Base-by-base conservation (phyloP, 2,888 invertebrate genomes). In the Disparrhopalites patrizii region DNA sequence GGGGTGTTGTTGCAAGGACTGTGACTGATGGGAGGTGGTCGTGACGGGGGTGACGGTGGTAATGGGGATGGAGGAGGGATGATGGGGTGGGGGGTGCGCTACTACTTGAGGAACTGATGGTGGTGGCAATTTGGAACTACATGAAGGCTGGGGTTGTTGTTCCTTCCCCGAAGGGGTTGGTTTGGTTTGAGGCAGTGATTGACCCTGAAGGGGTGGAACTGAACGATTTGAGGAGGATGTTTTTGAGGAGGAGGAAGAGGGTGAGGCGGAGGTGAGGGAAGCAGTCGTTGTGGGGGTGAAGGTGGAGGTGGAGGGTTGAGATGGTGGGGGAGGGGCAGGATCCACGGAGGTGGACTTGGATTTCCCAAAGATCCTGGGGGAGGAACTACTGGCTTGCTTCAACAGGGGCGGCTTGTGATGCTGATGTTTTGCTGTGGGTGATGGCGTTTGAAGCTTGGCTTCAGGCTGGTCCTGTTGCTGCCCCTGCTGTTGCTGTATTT, bases 351-450 rank as follows among this genome's bases (percentile, higher is more conserved):
- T 40, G 3, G 63, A 56, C 27, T 63, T 63, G 1, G 31, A 10
- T 54, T 54, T 62, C 13, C 55, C 43, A 31, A 63, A 63, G 1
- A 62, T 51, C 28, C 51, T 23, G 2, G 62, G 52, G 4, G 62
- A 62, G 4, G 52, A 40, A 38, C 27, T 52, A 27, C 30, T 52
- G 18, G 36, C 40, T 10, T 5, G 2, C 33, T 52, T 36, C 51
- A 38, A 33, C n/a, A 15, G 36, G 2, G 30, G 33, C 18, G 47
- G 63, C 30, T 28, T 31, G 27, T 56, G 55, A n/a, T 27, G 18
- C 20, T 56, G 33, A 15, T 36, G 38, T 38, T 56, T n/a, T 7
- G 18, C 28, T 18, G 25, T 3, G 7, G 58, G 30, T 33, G 52
- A 5, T 33, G 62, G 8, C 8, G 25, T 33, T 50, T 13, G 15